Conservation (phyloP, 2,113 vertebrate species). For the Pangasianodon gigas region DNA sequence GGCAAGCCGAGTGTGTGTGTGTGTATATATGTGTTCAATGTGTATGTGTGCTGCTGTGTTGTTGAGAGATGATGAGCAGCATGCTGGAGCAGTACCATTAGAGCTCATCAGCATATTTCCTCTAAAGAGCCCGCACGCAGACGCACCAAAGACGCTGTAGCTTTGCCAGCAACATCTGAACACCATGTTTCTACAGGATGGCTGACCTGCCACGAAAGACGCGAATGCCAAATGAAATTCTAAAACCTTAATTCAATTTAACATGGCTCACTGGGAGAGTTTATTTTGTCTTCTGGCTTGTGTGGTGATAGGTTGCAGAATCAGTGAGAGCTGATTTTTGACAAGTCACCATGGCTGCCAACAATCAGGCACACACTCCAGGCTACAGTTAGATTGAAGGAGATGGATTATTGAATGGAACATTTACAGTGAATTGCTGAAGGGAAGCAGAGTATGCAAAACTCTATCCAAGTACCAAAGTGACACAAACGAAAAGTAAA, state of each 20-base stretch:
- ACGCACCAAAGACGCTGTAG: neutral
- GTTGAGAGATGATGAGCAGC: slow-evolving; percentile 45
- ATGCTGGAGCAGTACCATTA: slow-evolving; percentile 42
- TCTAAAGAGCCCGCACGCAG: slow-evolving; percentile 40
- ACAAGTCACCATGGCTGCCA: slow-evolving; percentile 38
- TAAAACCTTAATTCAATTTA: slow-evolving; percentile 54
- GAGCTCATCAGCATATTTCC: slow-evolving; percentile 53
- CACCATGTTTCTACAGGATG: slow-evolving; percentile 44
- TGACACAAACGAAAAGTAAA: slow-evolving; percentile 45
- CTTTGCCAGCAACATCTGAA: slow-evolving; percentile 53
- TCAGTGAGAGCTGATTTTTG: slow-evolving; percentile 34
- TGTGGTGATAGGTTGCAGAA: slow-evolving; percentile 25
- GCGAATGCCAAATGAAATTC: slow-evolving; percentile 52
- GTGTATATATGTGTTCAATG: neutral
- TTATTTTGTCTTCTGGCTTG: slow-evolving; percentile 47
- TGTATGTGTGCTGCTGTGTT: slow-evolving; percentile 28
- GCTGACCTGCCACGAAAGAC: slow-evolving; percentile 33
- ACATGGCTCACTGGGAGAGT: slow-evolving; percentile 50
- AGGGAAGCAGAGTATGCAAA: slow-evolving; percentile 23
- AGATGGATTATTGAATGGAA: slow-evolving; percentile 46
- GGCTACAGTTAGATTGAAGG: slow-evolving; percentile 34
- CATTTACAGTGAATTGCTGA: slow-evolving; percentile 44
- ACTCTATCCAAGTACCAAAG: slow-evolving; percentile 32
- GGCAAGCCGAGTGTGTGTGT: neutral
- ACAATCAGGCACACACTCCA: slow-evolving; percentile 30